These are phyloP conservation scores for Paedocypris sp. DNA, from an alignment of 2,113 vertebrate species.

Conservation along the genomic window DNA sequence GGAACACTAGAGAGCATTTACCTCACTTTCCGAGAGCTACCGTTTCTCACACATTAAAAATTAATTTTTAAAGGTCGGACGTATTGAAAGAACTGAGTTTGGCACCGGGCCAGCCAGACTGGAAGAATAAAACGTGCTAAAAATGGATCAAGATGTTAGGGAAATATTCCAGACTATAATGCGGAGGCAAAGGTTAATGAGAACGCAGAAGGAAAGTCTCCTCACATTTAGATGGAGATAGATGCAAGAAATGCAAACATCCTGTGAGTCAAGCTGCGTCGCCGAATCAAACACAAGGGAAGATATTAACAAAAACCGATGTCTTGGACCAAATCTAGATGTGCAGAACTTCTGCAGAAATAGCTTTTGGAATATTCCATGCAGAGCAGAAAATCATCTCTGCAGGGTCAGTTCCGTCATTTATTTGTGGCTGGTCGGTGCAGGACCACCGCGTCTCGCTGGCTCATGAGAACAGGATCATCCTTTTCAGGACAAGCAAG, in stretches of 20 bases:
- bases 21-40: slow-evolving; percentile 11
- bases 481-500: slow-evolving; percentile 14
- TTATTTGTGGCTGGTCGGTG: slow-evolving; percentile 29
- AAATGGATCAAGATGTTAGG: neutral
- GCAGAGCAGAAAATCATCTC: slow-evolving; percentile 1
- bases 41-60: neutral
- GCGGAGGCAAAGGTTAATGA: neutral
- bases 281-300: too few species aligned
- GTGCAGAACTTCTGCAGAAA: too few species aligned
- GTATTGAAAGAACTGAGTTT: neutral
- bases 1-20: slow-evolving; percentile 28
- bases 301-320: neutral
- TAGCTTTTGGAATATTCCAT: neutral
- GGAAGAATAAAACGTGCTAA: neutral
- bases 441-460: slow-evolving; percentile 8
- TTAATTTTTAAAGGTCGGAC: neutral
- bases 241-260: slow-evolving; percentile 19
- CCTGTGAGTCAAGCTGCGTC: too few species aligned
- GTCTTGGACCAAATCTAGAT: too few species aligned
- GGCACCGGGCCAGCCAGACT: neutral
- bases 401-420: slow-evolving; percentile 32
- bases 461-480: slow-evolving; percentile 18
- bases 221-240: neutral
- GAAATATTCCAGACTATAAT: slow-evolving; percentile 27
- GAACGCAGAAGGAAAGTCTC: slow-evolving; percentile 7